A percentile compares a stretch with the other conserved stretches of the same genome.
phyloP scores from a whole-genome alignment of 2,113 vertebrate genomes.

The Lepidothrix coronata region DNA sequence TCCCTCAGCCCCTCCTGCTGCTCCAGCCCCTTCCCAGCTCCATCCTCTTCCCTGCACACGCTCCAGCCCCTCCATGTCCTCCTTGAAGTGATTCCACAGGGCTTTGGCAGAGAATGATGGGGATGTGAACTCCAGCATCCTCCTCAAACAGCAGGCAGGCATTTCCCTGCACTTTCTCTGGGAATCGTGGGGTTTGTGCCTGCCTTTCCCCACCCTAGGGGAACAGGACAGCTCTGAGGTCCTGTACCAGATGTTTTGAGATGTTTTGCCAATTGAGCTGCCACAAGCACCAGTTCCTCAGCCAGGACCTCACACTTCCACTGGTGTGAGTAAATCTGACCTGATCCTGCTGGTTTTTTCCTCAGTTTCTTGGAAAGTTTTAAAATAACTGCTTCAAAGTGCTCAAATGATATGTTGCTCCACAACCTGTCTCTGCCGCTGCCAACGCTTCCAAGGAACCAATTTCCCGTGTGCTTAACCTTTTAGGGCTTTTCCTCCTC shows the following conservation, averaged over 20 bases:
- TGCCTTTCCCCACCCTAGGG: background rate
- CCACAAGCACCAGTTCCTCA: background rate
- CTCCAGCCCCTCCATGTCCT: background rate
- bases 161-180: background rate
- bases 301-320: background rate
- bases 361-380: slow-evolving; percentile 22
- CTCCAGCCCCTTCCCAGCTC: background rate
- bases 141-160: background rate
- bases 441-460: background rate
- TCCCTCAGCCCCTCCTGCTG: background rate
- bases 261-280: rapidly evolving
- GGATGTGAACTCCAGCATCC: background rate
- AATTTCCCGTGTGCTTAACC: background rate
- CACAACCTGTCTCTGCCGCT: background rate
- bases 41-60: background rate
- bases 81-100: background rate
- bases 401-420: background rate
- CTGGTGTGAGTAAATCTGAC: background rate
- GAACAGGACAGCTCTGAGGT: background rate
- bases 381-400: background rate
- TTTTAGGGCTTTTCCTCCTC: background rate
- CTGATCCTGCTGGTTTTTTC: background rate
- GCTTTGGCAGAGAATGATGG: background rate
- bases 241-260: background rate
- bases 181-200: background rate